Evolutionary conservation across 2,888 invertebrate species (phyloP).

Genomic region (Calephelis perditalis): DNA sequence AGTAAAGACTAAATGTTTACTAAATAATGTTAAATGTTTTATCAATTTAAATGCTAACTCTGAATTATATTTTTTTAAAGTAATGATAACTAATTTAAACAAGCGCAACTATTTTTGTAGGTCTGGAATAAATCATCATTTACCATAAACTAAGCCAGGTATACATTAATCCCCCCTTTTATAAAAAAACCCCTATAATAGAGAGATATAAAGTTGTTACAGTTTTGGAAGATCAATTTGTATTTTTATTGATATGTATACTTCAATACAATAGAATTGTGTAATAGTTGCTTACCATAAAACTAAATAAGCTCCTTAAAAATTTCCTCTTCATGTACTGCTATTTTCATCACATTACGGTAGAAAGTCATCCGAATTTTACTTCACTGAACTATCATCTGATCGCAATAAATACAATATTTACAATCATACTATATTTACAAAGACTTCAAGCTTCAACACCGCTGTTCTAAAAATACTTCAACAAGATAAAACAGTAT

Average conservation of each 20-base stretch:
- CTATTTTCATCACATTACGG: constrained; percentile 42
- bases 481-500: constrained; percentile 68
- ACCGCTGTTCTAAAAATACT: constrained; percentile 72
- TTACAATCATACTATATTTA: constrained; percentile 51
- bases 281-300: constrained; percentile 55
- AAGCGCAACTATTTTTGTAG: no score
- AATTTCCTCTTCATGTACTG: constrained; percentile 47
- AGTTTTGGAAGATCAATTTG: no score
- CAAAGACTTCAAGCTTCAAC: constrained; percentile 60
- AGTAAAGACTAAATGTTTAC: no score
- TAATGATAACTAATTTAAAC: no score
- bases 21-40: no score
- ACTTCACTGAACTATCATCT: constrained; percentile 37
- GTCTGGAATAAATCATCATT: no score
- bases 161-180: no score
- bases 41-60: no score
- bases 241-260: not conserved
- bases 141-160: no score
- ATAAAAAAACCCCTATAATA: no score
- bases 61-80: no score
- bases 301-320: constrained; percentile 45
- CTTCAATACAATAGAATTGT: constrained; percentile 16
- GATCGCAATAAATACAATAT: constrained; percentile 36
- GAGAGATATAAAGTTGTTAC: no score
- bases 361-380: constrained; percentile 33